Evolutionary conservation across 2,888 invertebrate genomes (phyloP), one percentile per base, ranked within the genome.

Genomic region (Xylota sylvarum): DNA sequence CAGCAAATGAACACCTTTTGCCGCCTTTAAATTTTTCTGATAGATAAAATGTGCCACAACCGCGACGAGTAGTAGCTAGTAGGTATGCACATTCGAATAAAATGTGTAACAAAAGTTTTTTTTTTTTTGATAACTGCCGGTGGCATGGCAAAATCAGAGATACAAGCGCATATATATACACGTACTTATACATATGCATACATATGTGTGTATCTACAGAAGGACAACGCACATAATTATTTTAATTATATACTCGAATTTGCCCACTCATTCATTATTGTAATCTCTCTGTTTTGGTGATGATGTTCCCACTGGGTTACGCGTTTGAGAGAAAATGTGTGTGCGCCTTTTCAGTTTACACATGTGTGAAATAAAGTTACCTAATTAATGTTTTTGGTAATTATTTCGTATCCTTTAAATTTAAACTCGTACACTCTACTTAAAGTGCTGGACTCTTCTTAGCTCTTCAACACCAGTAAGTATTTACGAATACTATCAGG

Each of bases 1-100:
- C 56, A 65, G 40, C 50, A 73, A 73, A 65, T 52, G 58, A 73
- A 80, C 67, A 80, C 80, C 80, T 80, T 79, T 78, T 46, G 79
- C 70, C 70, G 79, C 62, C 79, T 79, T 73, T 73, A 37, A 79
- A 70, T 70, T 79, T 52, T 7, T 46, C 70, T 35, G 64, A 73
- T 80, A 80, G 73, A 73, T 65, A 80, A 56, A 48, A 69, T 35
- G 58, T 55, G 48, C 52, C 58, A 58, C 30, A 14, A 40, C 40
- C 10, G 52, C 65, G n/a, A 10, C 17, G 46, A 17, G 35, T 27
- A 23, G 23, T 23, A 23, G 23, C 23, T 23, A 23, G 2, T 23
- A 23, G 23, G 23, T 23, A 62, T 60, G 27, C 37, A 50, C 50
- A 60, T 50, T 60, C 48, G 50, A 52, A 69, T 78, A 1, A 69